phyloP scores from a whole-genome alignment of 2,888 invertebrate species.

The Dioctria linearis region DNA sequence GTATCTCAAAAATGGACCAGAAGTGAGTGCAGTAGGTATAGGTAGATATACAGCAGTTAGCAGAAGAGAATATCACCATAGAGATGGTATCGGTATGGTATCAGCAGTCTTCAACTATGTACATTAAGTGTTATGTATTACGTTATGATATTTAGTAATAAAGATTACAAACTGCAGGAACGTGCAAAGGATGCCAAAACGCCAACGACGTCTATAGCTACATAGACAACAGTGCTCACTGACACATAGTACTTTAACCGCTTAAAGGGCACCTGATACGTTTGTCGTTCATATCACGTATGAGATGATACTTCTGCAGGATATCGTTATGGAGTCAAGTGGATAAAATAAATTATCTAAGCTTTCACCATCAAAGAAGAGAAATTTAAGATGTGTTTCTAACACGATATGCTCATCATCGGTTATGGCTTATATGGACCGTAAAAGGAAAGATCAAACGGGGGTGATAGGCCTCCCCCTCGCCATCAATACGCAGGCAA shows the following conservation, averaged over 20 bases:
- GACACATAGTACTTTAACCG: constrained; percentile 20
- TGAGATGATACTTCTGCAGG: constrained; percentile 44
- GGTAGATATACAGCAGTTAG: background rate
- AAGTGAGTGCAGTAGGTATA: too few relatives aligned
- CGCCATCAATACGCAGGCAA: background rate
- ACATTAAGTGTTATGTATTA: constrained; percentile 48
- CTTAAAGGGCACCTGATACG: constrained; percentile 40
- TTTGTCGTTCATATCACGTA: constrained; percentile 51
- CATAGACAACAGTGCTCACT: constrained; percentile 19
- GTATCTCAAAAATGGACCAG: background rate
- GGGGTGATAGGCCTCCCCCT: constrained; percentile 12
- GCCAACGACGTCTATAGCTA: background rate
- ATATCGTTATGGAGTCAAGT: constrained; percentile 51
- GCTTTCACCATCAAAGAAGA: constrained; percentile 45
- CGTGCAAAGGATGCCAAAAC: constrained; percentile 37
- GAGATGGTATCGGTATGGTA: background rate
- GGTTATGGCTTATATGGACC: constrained; percentile 42
- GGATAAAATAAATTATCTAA: constrained; percentile 50
- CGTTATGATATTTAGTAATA: constrained; percentile 51
- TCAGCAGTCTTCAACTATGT: constrained; percentile 28
- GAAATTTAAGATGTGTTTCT: constrained; percentile 36
- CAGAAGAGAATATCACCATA: background rate
- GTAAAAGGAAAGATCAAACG: constrained; percentile 45
- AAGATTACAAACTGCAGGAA: constrained; percentile 51
- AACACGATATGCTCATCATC: constrained; percentile 34